A percentile compares a stretch with the other conserved stretches of the same genome.
Conservation (phyloP, 2,113 vertebrate species). For the Oplegnathus fasciatus region DNA sequence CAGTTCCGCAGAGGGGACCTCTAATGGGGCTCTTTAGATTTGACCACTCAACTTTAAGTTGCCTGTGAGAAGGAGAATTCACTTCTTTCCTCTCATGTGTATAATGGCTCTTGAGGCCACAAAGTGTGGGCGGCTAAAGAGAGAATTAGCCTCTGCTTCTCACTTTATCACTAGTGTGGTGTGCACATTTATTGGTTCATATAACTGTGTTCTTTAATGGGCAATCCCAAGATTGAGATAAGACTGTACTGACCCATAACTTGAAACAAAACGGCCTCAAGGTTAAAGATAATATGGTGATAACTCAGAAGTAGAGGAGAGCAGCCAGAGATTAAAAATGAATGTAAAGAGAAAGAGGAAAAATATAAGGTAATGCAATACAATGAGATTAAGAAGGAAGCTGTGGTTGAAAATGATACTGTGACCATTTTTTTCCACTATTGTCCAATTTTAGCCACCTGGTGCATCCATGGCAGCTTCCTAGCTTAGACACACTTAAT, state of each 20-base stretch:
- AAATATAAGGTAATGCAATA: slow-evolving; percentile 25
- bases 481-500: slow-evolving; percentile 27
- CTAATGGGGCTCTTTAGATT: slow-evolving; percentile 51
- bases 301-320: slow-evolving; percentile 40
- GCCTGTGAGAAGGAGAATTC: slow-evolving; percentile 44
- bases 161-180: slow-evolving; percentile 48
- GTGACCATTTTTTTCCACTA: slow-evolving; percentile 30
- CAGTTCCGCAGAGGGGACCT: slow-evolving; percentile 7
- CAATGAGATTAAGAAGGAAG: slow-evolving; percentile 42
- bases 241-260: slow-evolving; percentile 63
- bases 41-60: slow-evolving; percentile 57
- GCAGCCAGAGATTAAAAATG: slow-evolving; percentile 39
- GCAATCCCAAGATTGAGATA: slow-evolving; percentile 66
- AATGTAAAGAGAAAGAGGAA: slow-evolving; percentile 36
- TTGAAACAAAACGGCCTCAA: slow-evolving; percentile 64
- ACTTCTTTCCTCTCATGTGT: slow-evolving; percentile 45
- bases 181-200: slow-evolving; percentile 68
- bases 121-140: slow-evolving; percentile 49
- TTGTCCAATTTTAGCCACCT: slow-evolving; percentile 48
- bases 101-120: slow-evolving; percentile 53
- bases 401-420: slow-evolving; percentile 65
- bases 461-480: slow-evolving; percentile 18
- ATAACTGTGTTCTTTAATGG: slow-evolving; percentile 74
- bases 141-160: slow-evolving; percentile 52
- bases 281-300: slow-evolving; percentile 67